phyloP scores from a whole-genome alignment of 2,113 vertebrate species.

The Thermophis baileyi region DNA sequence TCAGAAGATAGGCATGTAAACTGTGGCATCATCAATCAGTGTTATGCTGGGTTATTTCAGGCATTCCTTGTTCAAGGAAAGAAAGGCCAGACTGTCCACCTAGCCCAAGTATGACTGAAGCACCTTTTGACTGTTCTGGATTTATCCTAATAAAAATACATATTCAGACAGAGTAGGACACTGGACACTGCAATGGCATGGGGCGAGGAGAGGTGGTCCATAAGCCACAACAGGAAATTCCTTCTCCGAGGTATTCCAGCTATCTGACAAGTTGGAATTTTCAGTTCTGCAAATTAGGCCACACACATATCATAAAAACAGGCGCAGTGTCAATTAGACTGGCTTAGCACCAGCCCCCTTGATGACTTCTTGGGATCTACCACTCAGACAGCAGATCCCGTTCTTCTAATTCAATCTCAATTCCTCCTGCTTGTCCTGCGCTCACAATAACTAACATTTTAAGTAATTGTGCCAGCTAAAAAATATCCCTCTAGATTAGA shows the following conservation, averaged over 20 bases:
- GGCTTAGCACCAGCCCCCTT: neutral
- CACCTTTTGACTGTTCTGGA: constrained; percentile 68
- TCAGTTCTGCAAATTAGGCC: constrained; percentile 54
- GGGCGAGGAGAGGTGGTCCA: constrained; percentile 44
- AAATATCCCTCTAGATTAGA: neutral
- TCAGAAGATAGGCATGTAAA: constrained; percentile 68
- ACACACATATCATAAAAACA: neutral
- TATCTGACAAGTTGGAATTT: constrained; percentile 58
- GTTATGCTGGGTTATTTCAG: constrained; percentile 69
- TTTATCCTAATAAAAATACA: constrained; percentile 61
- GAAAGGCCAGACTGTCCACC: constrained; percentile 71
- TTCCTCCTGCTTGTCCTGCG: neutral
- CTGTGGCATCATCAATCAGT: constrained; percentile 69
- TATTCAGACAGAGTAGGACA: constrained; percentile 37
- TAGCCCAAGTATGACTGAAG: constrained; percentile 64
- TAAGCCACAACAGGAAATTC: constrained; percentile 66
- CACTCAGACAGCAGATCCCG: neutral
- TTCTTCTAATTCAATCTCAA: neutral
- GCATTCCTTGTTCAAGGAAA: constrained; percentile 66
- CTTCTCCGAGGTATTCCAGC: constrained; percentile 54
- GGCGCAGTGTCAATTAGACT: neutral
- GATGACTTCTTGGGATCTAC: neutral
- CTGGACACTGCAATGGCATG: constrained; percentile 48
- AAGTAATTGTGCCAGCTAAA: neutral
- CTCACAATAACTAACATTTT: neutral